Evolutionary conservation across 1,140 invertebrate species (phyloP).

Genomic region (Phymorhynchus buccinoides): DNA sequence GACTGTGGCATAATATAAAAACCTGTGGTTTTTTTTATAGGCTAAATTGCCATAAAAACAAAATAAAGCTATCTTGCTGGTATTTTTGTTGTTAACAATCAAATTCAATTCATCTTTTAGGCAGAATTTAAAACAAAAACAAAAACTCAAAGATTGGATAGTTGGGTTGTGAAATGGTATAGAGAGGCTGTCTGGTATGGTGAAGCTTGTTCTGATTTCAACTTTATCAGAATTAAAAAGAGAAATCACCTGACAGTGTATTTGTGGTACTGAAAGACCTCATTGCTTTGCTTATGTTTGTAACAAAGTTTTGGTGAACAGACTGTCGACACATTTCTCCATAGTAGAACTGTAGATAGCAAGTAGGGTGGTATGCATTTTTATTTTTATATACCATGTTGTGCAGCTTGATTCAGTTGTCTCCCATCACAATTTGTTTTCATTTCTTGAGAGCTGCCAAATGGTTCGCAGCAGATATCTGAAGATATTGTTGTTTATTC

Average conservation of each 20-base stretch:
- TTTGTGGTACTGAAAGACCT: not conserved
- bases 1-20: no score
- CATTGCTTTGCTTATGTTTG: no score
- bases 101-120: no score
- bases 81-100: no score
- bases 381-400: not conserved
- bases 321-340: not conserved
- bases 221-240: not conserved
- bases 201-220: not conserved
- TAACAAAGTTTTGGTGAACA: no score
- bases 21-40: no score
- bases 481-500: not conserved
- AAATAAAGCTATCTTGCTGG: no score
- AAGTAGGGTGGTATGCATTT: not conserved
- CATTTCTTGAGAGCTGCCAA: not conserved
- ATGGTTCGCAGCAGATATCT: not conserved
- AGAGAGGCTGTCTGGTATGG: not conserved
- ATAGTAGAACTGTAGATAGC: not conserved
- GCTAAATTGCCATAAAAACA: no score
- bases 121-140: no score
- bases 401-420: not conserved
- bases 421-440: not conserved
- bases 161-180: not conserved
- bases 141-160: no score
- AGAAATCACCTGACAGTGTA: not conserved